Percentiles rank a stretch among this genome's conserved stretches.
Conservation (phyloP, 2,888 invertebrate genomes). For the Celastrina argiolus region DNA sequence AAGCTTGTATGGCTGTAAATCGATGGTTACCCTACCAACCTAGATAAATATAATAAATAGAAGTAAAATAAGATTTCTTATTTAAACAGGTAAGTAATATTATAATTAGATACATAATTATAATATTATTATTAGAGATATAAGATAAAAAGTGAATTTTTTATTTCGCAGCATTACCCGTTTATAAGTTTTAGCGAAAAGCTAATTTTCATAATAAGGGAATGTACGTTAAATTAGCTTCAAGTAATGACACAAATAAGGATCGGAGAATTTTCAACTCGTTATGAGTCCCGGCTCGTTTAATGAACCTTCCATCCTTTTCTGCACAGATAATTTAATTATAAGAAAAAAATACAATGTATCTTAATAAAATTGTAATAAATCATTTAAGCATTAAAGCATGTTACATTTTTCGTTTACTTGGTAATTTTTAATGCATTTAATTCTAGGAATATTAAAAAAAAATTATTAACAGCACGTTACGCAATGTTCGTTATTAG, state of each 20-base stretch:
- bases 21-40: neutral
- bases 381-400: neutral
- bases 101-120: too few species aligned
- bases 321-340: constrained; percentile 3
- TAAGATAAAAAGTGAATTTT: neutral
- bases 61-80: too few species aligned
- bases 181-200: neutral
- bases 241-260: constrained; percentile 37
- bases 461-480: neutral
- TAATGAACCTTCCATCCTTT: constrained; percentile 2
- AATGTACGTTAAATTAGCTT: constrained; percentile 46
- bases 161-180: neutral
- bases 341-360: neutral
- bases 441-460: neutral
- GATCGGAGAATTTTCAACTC: constrained; percentile 12
- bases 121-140: too few species aligned
- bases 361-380: neutral
- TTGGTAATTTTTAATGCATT: neutral
- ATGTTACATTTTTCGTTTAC: neutral
- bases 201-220: constrained; percentile 38
- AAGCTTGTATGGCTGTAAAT: neutral
- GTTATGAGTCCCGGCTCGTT: neutral
- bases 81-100: too few species aligned
- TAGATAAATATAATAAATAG: too few species aligned
- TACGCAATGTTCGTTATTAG: neutral